Evolutionary conservation across 1,140 invertebrate genomes (phyloP), one percentile per base, ranked within the genome.

Genomic region (Periplaneta americana): DNA sequence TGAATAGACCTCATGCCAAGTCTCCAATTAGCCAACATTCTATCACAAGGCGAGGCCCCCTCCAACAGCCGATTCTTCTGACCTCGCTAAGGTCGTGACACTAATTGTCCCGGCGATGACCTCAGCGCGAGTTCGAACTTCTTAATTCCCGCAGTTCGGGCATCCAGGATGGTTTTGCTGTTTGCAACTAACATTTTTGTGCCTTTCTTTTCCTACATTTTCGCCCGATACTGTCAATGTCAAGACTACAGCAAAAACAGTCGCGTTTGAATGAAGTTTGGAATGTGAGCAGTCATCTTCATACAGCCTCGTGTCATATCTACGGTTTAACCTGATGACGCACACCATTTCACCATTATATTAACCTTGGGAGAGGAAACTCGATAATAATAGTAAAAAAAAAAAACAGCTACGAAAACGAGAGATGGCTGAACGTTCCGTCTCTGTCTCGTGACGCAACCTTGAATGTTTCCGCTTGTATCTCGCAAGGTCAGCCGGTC

Each of bases 391-490:
- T n/a, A n/a, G n/a, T n/a, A n/a, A n/a, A n/a, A n/a, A n/a, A n/a
- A 66, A 66, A 66, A 8, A 66, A 66, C 11, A 57, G 0, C 48
- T 0, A 66, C 48, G 48, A 28, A 66, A n/a, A 66, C 22, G 6
- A 39, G 77, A 34, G 4, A 77, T 22, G 75, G n/a, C 18, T 31
- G 34, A 37, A 22, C 34, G 35, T 37, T 48, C 31, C 10, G 35
- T 78, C 77, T 34, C 75, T 34, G 31, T 80, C 82, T 80, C 74
- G 79, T 36, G 74, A 39, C 48, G 76, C 81, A 86, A 85, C 87
- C 88, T 88, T 88, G 87, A 85, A 86, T 84, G 83, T 88, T 88
- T 88, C 87, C 87, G 86, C 85, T 86, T 82, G 81, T 66, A 48
- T 28, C 48, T 83, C 83, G 85, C 87, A 88, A 88, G 88, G 87